Percentiles rank a stretch among this genome's conserved stretches.
Conservation (phyloP, 2,888 invertebrate genomes). For the Synergus laeviventris region DNA sequence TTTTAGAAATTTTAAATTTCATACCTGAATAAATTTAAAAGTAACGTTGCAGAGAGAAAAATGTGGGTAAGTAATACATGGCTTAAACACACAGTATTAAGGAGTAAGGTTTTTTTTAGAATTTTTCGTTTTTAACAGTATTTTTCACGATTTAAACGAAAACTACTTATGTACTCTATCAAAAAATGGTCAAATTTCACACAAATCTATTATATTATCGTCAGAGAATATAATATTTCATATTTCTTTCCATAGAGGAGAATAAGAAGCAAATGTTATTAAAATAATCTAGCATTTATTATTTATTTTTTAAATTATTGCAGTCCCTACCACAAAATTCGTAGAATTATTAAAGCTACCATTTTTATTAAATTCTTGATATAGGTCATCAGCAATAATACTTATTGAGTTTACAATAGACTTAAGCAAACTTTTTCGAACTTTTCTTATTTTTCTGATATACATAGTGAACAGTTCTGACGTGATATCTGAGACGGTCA, state of each 20-base stretch:
- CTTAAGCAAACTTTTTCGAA: neutral
- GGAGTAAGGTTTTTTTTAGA: too few relatives aligned
- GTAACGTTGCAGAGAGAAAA: too few relatives aligned
- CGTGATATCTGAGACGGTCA: slow-evolving; percentile 59
- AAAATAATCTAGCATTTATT: neutral
- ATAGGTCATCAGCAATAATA: neutral
- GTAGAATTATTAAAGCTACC: neutral
- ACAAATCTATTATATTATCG: too few relatives aligned
- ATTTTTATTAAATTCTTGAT: neutral
- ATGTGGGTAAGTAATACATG: too few relatives aligned
- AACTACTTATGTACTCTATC: too few relatives aligned
- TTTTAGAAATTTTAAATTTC: too few relatives aligned
- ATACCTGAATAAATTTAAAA: too few relatives aligned
- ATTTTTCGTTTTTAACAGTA: too few relatives aligned
- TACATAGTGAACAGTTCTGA: slow-evolving; percentile 46
- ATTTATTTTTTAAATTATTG: neutral
- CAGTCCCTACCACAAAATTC: neutral
- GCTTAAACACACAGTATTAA: too few relatives aligned
- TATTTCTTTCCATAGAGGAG: neutral
- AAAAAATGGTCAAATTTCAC: too few relatives aligned
- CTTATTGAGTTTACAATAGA: neutral
- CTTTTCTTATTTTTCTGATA: neutral
- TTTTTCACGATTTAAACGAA: too few relatives aligned
- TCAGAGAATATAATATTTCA: too few relatives aligned
- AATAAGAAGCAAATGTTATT: neutral